These are phyloP conservation scores for Hedya salicella DNA, from an alignment of 2,888 invertebrate species.

Conservation along the genomic window DNA sequence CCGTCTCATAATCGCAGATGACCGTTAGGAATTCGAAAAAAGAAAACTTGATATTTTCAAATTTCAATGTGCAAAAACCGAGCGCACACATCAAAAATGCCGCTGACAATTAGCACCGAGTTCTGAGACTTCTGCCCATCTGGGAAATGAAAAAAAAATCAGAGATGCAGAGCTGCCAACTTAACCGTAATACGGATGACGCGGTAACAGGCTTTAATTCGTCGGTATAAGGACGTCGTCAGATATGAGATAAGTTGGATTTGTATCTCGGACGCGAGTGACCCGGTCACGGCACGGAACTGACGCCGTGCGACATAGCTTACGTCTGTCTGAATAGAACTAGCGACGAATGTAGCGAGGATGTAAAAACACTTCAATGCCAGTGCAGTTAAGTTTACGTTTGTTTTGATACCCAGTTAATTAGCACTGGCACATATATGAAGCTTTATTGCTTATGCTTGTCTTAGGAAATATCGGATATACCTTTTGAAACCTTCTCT, in stretches of 20 bases:
- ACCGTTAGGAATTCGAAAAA: constrained; percentile 40
- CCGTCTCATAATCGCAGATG: constrained; percentile 34
- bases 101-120: constrained; percentile 68
- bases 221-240: not conserved
- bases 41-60: constrained; percentile 31
- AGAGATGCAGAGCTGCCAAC: constrained; percentile 34
- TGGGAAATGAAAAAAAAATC: constrained; percentile 48
- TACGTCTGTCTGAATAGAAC: constrained; percentile 36
- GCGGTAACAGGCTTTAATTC: constrained; percentile 1
- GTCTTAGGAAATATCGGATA: constrained; percentile 11
- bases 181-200: not conserved
- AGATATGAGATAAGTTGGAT: not conserved
- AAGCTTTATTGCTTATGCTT: not conserved
- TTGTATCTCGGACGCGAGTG: constrained; percentile 63
- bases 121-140: constrained; percentile 57
- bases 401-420: constrained; percentile 9
- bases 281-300: constrained; percentile 78
- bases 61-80: constrained; percentile 46
- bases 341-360: constrained; percentile 13
- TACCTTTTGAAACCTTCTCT: not conserved
- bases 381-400: not conserved
- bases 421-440: constrained; percentile 12
- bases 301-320: constrained; percentile 49
- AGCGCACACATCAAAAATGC: constrained; percentile 66
- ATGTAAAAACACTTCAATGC: constrained; percentile 19